Base-by-base conservation (phyloP, 2,888 invertebrate genomes). In the Cactoblastis cactorum region DNA sequence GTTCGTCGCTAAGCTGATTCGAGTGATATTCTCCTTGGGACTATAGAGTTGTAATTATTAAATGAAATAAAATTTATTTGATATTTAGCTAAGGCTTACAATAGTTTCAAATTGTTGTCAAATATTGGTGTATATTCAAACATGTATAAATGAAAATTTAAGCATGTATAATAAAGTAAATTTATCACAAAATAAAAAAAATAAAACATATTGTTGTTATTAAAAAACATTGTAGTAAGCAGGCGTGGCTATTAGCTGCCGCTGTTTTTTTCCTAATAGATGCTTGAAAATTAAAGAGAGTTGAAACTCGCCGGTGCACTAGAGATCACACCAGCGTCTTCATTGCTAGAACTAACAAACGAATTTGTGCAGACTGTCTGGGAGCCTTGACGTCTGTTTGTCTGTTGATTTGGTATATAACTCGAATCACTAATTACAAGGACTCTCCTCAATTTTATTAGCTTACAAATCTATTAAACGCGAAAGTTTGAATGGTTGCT, bases 311-410 rank as follows among this genome's bases (percentile, higher is more conserved):
- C 17, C 5, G 17, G 43, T 11, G 28, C 18, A 65, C 61, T 62
- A 53, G 56, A 61, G 61, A 60, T 57, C 46, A 65, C 56, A 61
- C 65, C 59, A 76, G 19, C 24, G 28, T 74, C 74, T 73, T 78
- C 71, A 84, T 83, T 82, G 82, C 73, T 72, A 77, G 72, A 69
- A 71, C 76, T 72, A 82, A 83, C 80, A 83, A 77, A 76, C 74
- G 66, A 66, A 74, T 75, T 76, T 76, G 67, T 63, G 65, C 74
- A 66, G 67, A 65, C 57, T 67, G 75, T 83, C 73, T 73, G 65
- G 66, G 70, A 67, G 65, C 82, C 85, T 84, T 86, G 85, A 83
- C 73, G 77, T 78, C 59, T 77, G 68, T 78, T 77, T 83, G 77
- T 77, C 69, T 75, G 63, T 66, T 61, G 64, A 69, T 65, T 65